Percentiles rank a stretch among this genome's conserved stretches.
These are phyloP conservation scores for Trachelus troglodyta DNA, from an alignment of 2,888 invertebrate species.

Conservation along the genomic window DNA sequence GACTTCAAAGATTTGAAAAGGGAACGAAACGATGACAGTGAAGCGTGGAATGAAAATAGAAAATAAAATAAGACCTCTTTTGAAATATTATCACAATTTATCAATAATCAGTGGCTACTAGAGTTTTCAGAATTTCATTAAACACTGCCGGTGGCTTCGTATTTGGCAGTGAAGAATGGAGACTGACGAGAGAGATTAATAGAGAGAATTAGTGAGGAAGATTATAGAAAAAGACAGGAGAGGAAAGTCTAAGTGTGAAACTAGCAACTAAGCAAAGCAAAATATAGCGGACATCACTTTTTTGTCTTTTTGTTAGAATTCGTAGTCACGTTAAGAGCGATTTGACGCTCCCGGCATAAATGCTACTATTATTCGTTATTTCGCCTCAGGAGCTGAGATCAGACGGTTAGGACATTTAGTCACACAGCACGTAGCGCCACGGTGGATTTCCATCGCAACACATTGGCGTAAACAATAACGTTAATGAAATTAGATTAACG, in stretches of 20 bases:
- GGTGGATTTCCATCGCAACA: not conserved
- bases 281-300: slow-evolving; percentile 45
- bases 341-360: slow-evolving; percentile 38
- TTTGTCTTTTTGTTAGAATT: slow-evolving; percentile 35
- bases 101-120: not conserved
- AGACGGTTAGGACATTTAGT: slow-evolving; percentile 23
- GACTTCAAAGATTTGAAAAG: not conserved
- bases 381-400: slow-evolving; percentile 66
- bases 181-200: not conserved
- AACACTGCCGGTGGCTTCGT: not conserved
- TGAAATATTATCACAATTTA: not conserved
- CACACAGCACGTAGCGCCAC: not conserved
- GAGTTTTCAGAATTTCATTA: not conserved
- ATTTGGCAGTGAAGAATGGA: not conserved
- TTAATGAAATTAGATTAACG: not conserved
- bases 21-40: not conserved
- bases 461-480: not conserved
- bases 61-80: not conserved
- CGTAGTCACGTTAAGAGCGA: slow-evolving; percentile 34
- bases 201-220: not conserved
- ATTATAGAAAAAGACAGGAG: not conserved
- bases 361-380: slow-evolving; percentile 49
- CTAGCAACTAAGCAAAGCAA: slow-evolving; percentile 46
- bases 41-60: not conserved
- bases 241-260: slow-evolving; percentile 6